Conservation (phyloP, 2,113 vertebrate species). For the Meleagris gallopavo region DNA sequence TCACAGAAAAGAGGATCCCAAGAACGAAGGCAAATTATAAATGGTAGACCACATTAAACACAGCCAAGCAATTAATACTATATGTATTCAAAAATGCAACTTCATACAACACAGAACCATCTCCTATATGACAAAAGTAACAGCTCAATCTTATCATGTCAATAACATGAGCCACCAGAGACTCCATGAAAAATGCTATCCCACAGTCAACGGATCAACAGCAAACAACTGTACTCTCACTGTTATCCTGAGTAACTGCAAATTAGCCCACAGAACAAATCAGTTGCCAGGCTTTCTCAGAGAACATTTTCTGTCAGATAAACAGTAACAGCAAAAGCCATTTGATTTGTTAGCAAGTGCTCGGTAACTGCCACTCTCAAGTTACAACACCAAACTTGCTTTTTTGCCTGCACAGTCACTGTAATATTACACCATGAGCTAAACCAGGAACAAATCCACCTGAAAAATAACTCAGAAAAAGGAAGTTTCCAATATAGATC, state of each 20-base stretch:
- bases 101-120: not conserved
- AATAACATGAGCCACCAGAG: not conserved
- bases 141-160: not conserved
- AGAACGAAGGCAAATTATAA: not conserved
- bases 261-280: not conserved
- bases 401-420: not conserved
- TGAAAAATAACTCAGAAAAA: not conserved
- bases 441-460: not conserved
- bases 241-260: accelerated
- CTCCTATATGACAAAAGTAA: not conserved
- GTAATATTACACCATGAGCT: not conserved
- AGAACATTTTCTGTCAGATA: not conserved
- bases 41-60: not conserved
- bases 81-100: not conserved
- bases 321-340: not conserved
- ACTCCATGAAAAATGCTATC: not conserved
- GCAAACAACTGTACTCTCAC: not conserved
- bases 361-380: not conserved
- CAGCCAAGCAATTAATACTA: not conserved
- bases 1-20: not conserved
- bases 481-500: not conserved
- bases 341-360: not conserved
- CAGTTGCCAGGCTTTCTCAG: not conserved
- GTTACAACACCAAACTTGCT: not conserved
- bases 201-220: not conserved